Evolutionary conservation across 2,797 vertebrate genomes (phyloP).

Genomic region (Novumbra hubbsi): DNA sequence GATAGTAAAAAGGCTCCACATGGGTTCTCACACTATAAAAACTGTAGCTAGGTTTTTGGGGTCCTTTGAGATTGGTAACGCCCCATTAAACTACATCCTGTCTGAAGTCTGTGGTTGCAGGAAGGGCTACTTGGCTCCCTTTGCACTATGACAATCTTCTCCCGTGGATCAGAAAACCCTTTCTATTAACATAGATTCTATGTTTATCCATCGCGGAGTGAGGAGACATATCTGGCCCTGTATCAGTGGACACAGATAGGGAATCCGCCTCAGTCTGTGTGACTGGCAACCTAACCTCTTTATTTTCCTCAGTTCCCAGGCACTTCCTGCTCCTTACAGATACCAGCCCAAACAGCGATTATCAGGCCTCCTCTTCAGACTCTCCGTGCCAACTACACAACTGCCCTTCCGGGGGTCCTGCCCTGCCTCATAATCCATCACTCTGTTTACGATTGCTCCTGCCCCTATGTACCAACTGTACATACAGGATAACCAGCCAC

Average conservation of each 20-base stretch:
- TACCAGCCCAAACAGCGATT: conserved; percentile 36
- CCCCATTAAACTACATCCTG: conserved; percentile 50
- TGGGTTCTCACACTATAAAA: conserved; percentile 62
- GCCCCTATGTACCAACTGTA: conserved; percentile 62
- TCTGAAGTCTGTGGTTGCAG: conserved; percentile 35
- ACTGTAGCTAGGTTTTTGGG: conserved; percentile 33
- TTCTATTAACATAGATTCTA: neutral
- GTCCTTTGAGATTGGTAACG: conserved; percentile 56
- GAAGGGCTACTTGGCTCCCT: neutral
- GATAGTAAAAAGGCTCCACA: conserved; percentile 36
- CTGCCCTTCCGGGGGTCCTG: conserved; percentile 80
- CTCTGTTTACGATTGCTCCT: conserved; percentile 76
- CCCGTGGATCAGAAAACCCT: neutral
- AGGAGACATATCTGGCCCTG: neutral
- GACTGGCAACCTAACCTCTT: conserved; percentile 70
- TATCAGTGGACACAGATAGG: neutral
- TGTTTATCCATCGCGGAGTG: neutral
- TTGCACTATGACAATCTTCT: neutral
- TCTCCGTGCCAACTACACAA: conserved; percentile 73
- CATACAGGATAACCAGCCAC: conserved; percentile 81
- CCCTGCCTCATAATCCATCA: conserved; percentile 78
- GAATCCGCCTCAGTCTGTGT: conserved; percentile 43
- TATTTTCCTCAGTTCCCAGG: conserved; percentile 63
- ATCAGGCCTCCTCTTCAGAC: conserved; percentile 30
- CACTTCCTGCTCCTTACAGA: conserved; percentile 31